phyloP scores from a whole-genome alignment of 2,888 invertebrate genomes.

The Amblyteles armatorius region DNA sequence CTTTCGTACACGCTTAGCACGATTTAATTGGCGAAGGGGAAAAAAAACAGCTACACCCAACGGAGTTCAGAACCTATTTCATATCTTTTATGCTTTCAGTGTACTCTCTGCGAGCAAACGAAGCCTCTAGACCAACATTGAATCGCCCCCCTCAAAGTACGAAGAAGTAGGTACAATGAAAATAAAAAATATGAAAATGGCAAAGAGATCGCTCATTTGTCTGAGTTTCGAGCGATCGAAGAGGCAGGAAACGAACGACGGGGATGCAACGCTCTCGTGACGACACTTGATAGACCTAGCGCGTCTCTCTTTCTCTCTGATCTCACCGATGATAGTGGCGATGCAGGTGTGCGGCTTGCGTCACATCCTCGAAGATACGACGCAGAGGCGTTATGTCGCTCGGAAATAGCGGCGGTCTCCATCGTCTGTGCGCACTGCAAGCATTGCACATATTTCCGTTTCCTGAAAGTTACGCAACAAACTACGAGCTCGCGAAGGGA shows the following conservation, averaged over 20 bases:
- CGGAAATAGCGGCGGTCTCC: constrained; percentile 93
- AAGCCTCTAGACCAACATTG: not conserved
- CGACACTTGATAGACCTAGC: constrained; percentile 50
- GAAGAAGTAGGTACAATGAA: not conserved
- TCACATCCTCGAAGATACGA: constrained; percentile 90
- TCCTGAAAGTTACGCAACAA: constrained; percentile 62
- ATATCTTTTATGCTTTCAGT: constrained; percentile 65
- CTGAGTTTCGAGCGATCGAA: constrained; percentile 51
- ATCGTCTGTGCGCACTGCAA: constrained; percentile 91
- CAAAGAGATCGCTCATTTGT: constrained; percentile 26
- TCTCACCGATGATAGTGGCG: constrained; percentile 80
- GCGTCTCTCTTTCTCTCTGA: constrained; percentile 38
- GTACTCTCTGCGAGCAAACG: constrained; percentile 16
- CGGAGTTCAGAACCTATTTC: constrained; percentile 60
- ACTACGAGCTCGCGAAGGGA: constrained; percentile 13
- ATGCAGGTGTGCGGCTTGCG: constrained; percentile 86
- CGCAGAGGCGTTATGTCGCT: constrained; percentile 92
- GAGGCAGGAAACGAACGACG: constrained; percentile 20
- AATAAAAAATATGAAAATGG: constrained; percentile 21
- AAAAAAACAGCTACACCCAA: constrained; percentile 66
- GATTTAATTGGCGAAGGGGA: constrained; percentile 66
- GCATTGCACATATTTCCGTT: constrained; percentile 70
- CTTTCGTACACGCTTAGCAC: constrained; percentile 55
- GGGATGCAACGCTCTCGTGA: constrained; percentile 40
- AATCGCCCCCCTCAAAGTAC: not conserved